phyloP scores from a whole-genome alignment of 1,140 invertebrate species.

The Callitettix versicolor region DNA sequence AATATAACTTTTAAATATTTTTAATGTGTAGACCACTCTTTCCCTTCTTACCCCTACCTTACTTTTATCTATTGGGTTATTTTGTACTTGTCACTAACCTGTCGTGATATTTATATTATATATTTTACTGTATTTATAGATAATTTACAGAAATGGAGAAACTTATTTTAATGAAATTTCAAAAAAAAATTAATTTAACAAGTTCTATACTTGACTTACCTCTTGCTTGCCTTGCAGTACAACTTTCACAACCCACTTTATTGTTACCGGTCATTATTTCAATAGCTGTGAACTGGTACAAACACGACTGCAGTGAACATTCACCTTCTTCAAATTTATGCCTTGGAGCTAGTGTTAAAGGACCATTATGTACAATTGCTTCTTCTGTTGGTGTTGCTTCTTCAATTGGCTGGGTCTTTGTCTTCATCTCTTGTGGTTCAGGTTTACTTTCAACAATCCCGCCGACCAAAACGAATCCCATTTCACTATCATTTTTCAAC shows the following conservation, averaged over 20 bases:
- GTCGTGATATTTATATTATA: too few species aligned
- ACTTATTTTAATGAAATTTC: too few species aligned
- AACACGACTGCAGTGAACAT: constrained; percentile 73
- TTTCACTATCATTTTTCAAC: neutral
- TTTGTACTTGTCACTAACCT: too few species aligned
- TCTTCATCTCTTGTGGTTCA: neutral
- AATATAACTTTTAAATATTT: too few species aligned
- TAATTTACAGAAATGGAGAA: too few species aligned
- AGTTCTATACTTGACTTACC: too few species aligned
- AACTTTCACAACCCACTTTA: constrained; percentile 84
- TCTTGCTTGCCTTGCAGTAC: constrained; percentile 59
- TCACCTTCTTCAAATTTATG: constrained; percentile 66
- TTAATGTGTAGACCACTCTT: too few species aligned
- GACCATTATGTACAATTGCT: constrained; percentile 4
- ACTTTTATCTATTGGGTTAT: too few species aligned
- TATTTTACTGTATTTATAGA: too few species aligned
- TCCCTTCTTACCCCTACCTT: too few species aligned
- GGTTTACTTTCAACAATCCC: neutral
- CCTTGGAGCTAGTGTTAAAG: constrained; percentile 28
- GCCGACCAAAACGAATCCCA: neutral
- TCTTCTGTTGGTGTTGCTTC: neutral
- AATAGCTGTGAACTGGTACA: constrained; percentile 81
- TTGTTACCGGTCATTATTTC: constrained; percentile 85
- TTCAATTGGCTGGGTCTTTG: neutral
- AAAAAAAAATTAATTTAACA: too few species aligned